Evolutionary conservation across 64 coral and sea anemone genomes (phyloP).

Genomic region (Trachythela sp.): DNA sequence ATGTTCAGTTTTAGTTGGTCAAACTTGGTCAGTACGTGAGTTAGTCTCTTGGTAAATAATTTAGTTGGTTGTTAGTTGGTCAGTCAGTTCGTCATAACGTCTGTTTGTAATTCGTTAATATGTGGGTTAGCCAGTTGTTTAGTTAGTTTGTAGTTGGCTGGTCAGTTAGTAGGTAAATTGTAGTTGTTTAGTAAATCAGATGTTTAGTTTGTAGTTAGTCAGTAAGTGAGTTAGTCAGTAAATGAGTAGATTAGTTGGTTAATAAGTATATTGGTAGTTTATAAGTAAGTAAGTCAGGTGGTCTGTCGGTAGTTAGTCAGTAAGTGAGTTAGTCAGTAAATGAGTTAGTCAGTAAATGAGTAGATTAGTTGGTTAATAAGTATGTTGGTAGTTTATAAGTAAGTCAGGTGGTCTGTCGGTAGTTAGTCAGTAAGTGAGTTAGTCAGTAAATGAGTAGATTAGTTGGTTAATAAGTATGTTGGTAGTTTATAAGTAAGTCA

Average conservation of each 20-base stretch:
- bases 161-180: neutral
- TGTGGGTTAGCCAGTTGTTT: neutral
- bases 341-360: neutral
- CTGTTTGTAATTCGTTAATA: neutral
- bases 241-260: neutral
- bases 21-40: neutral
- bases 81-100: neutral
- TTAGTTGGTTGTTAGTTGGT: no score
- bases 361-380: neutral
- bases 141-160: neutral
- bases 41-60: neutral
- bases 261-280: neutral
- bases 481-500: neutral
- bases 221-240: neutral
- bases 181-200: neutral
- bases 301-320: neutral
- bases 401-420: neutral
- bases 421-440: neutral
- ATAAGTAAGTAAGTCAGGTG: neutral
- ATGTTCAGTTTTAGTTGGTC: no score
- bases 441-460: neutral
- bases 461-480: neutral
- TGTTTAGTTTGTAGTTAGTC: neutral
- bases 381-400: no score
- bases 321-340: neutral